phyloP scores from a whole-genome alignment of 2,888 invertebrate genomes.

The Atethmia centrago region DNA sequence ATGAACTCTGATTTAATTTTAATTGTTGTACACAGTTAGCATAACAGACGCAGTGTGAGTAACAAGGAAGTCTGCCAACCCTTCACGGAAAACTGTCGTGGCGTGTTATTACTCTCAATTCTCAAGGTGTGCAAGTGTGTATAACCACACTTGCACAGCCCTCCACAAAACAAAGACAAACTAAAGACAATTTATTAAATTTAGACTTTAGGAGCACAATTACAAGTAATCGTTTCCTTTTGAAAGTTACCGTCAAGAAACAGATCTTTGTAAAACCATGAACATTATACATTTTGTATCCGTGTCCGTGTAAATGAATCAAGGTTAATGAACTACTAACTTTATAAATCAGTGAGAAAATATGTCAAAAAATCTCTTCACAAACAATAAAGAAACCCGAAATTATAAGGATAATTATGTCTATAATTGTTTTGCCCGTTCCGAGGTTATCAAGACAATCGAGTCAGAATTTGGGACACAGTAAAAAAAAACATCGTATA shows the following conservation, averaged over 20 bases:
- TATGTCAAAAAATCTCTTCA: background rate
- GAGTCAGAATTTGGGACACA: too few species aligned
- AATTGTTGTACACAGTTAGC: background rate
- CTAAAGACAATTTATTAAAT: background rate
- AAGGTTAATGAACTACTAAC: background rate
- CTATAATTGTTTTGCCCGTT: background rate
- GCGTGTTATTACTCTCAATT: background rate
- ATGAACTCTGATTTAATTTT: background rate
- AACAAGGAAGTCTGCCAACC: background rate
- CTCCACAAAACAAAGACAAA: background rate
- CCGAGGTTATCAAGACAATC: constrained; percentile 1
- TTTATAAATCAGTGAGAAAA: background rate
- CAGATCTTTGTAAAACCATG: background rate
- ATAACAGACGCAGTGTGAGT: background rate
- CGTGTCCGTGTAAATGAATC: background rate
- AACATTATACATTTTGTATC: background rate
- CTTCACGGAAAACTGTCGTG: background rate
- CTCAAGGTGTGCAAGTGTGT: background rate
- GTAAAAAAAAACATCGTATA: background rate
- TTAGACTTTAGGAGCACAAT: background rate
- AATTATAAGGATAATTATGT: background rate
- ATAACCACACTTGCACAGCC: background rate
- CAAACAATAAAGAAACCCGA: background rate
- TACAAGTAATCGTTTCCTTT: background rate
- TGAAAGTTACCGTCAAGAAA: background rate